These are phyloP conservation scores for Torymus auratus DNA, from an alignment of 2,888 invertebrate genomes.

Conservation along the genomic window DNA sequence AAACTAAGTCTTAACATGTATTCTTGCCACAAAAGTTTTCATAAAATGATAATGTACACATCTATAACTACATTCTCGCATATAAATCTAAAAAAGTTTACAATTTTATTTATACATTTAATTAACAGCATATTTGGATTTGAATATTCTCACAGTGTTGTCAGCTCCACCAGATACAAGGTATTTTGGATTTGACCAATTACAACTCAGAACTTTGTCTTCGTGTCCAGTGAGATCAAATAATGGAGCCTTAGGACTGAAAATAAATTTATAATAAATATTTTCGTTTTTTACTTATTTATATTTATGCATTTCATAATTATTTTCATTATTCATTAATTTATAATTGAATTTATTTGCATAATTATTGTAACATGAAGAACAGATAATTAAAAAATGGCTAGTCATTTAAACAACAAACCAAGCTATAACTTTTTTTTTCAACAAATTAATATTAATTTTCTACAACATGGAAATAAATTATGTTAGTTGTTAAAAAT, in stretches of 20 bases:
- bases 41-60: slow-evolving; percentile 56
- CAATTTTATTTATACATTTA: slow-evolving; percentile 48
- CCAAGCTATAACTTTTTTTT: no score
- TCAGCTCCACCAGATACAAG: slow-evolving; percentile 96
- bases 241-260: slow-evolving; percentile 91
- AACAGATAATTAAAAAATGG: no score
- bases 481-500: no score
- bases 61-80: slow-evolving; percentile 32
- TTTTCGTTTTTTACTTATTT: no score
- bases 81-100: slow-evolving; percentile 45
- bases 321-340: no score
- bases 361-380: no score
- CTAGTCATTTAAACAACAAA: no score
- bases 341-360: no score
- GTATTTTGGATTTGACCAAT: slow-evolving; percentile 92
- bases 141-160: slow-evolving; percentile 93
- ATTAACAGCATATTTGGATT: slow-evolving; percentile 79
- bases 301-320: no score
- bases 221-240: slow-evolving; percentile 96
- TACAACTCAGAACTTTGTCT: slow-evolving; percentile 94
- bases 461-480: no score
- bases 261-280: slow-evolving; percentile 65
- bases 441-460: no score
- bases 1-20: neutral
- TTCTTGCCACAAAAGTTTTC: slow-evolving; percentile 52